Evolutionary conservation across 2,113 vertebrate species (phyloP).

Genomic region (Lontra canadensis): DNA sequence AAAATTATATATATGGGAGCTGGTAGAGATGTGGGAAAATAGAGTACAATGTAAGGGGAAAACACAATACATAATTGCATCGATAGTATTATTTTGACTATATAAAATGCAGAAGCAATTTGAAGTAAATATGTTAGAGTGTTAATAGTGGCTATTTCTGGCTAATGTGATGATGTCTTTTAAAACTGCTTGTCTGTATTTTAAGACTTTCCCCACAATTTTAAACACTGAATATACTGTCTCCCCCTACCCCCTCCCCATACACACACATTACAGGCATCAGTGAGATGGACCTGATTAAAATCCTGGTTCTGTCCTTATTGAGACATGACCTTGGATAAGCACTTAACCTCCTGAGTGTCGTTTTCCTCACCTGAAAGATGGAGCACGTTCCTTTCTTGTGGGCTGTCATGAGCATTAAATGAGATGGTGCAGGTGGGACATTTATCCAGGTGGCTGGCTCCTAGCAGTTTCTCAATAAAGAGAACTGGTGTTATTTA

Average conservation of each 20-base stretch:
- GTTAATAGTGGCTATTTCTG: neutral
- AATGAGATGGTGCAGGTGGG: neutral
- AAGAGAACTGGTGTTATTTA: neutral
- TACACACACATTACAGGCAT: neutral
- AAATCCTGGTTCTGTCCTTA: neutral
- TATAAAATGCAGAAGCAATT: neutral
- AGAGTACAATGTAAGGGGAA: neutral
- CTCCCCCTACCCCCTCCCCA: rapidly evolving
- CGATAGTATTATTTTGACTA: neutral
- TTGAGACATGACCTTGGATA: neutral
- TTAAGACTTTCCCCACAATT: neutral
- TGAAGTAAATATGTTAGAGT: neutral
- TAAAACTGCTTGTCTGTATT: neutral
- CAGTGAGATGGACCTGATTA: neutral
- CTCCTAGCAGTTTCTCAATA: neutral
- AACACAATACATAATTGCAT: neutral
- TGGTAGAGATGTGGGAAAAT: neutral
- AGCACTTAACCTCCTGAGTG: neutral
- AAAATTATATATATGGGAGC: neutral
- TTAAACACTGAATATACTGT: neutral
- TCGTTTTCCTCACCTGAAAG: neutral
- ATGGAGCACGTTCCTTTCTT: neutral
- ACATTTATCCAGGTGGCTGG: neutral
- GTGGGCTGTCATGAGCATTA: neutral
- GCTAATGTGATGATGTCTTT: neutral